These are phyloP conservation scores for Halocynthia aurantium DNA, from an alignment of 23 tunicate species.

Conservation along the genomic window DNA sequence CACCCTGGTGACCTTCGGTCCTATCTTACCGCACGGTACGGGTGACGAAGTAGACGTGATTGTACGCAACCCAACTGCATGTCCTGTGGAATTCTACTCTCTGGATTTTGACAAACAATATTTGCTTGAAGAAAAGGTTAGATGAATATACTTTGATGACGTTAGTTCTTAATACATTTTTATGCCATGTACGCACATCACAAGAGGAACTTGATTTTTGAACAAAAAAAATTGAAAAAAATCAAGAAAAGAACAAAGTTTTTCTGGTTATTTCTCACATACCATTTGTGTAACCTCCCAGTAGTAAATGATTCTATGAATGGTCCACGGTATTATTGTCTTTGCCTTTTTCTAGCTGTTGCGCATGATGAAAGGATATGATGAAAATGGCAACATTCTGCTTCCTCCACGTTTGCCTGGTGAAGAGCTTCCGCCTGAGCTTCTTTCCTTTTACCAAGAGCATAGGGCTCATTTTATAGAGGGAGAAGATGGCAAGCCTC, in stretches of 20 bases:
- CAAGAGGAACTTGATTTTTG: not conserved
- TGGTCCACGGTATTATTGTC: not conserved
- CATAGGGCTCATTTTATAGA: conserved; percentile 9
- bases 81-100: conserved; percentile 89
- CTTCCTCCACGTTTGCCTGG: conserved; percentile 90
- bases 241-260: too few species aligned
- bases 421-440: conserved; percentile 87
- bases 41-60: conserved; percentile 73
- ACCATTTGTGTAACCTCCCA: too few species aligned
- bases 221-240: not conserved
- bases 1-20: conserved; percentile 79
- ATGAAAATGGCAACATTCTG: conserved; percentile 73
- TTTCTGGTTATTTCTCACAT: too few species aligned
- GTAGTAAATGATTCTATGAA: too few species aligned
- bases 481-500: conserved; percentile 4
- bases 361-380: conserved; percentile 88
- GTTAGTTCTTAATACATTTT: too few species aligned
- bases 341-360: conserved; percentile 37
- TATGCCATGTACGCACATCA: too few species aligned
- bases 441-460: conserved; percentile 57
- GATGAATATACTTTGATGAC: not conserved
- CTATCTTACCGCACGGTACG: conserved; percentile 78
- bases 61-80: conserved; percentile 62
- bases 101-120: conserved; percentile 87
- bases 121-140: conserved; percentile 80